Evolutionary conservation across 2,888 invertebrate genomes (phyloP).

Genomic region (Anorthoa munda): DNA sequence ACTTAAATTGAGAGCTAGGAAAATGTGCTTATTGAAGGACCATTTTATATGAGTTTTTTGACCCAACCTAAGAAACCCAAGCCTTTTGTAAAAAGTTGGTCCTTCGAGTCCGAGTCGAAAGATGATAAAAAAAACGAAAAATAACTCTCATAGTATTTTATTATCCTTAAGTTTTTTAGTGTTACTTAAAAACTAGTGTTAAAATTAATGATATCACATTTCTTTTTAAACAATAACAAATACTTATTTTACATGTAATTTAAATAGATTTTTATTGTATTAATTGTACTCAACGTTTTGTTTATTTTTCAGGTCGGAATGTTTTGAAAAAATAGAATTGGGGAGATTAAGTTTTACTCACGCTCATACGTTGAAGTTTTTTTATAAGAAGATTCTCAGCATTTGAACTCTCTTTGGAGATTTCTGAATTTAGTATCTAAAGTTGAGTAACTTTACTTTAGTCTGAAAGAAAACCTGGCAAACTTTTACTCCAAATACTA

Average conservation of each 20-base stretch:
- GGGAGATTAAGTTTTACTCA: neutral
- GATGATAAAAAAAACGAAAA: constrained; percentile 5
- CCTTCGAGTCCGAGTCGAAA: neutral
- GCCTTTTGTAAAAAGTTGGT: neutral
- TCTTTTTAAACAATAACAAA: constrained; percentile 54
- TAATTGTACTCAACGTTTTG: constrained; percentile 59
- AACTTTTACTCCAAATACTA: too few species aligned
- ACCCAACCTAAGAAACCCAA: neutral
- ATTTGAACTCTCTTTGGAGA: too few species aligned
- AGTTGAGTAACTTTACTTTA: too few species aligned
- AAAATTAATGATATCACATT: constrained; percentile 69
- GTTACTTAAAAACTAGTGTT: constrained; percentile 58
- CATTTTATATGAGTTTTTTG: neutral
- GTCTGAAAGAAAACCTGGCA: too few species aligned
- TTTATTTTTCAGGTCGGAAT: constrained; percentile 4
- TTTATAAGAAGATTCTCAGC: neutral
- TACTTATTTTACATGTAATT: constrained; percentile 20
- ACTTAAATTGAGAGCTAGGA: neutral
- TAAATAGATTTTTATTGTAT: constrained; percentile 37
- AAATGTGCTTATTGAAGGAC: neutral
- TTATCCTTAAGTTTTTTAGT: constrained; percentile 35
- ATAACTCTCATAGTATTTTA: constrained; percentile 36
- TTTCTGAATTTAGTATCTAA: too few species aligned
- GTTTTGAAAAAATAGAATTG: neutral
- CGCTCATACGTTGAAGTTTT: neutral